A percentile compares a stretch with the other conserved stretches of the same genome.
phyloP scores from a whole-genome alignment of 2,888 invertebrate species.

The Pseudolycoriella hygida region DNA sequence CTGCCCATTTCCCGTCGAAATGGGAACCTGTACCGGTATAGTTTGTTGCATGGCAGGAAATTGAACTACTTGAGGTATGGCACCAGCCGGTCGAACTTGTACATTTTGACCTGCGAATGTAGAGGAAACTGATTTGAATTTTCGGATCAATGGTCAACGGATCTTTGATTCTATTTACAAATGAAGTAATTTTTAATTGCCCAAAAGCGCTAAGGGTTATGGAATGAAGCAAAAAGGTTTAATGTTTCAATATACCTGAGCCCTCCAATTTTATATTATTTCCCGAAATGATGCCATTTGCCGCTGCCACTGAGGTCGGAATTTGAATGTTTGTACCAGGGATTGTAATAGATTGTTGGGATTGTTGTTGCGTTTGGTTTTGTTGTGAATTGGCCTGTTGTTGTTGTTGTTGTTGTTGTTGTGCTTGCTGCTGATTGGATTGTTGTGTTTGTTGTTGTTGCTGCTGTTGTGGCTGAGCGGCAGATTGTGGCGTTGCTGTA shows the following conservation, averaged over 20 bases:
- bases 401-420: constrained; percentile 15
- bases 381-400: constrained; percentile 9
- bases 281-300: constrained; percentile 21
- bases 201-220: no score
- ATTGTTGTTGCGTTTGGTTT: constrained; percentile 11
- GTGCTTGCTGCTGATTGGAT: constrained; percentile 20
- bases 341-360: constrained; percentile 22
- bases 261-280: constrained; percentile 13
- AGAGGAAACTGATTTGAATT: not conserved
- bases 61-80: constrained; percentile 24
- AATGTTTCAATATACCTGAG: constrained; percentile 3
- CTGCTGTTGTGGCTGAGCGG: constrained; percentile 8
- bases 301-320: constrained; percentile 26
- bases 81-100: constrained; percentile 38
- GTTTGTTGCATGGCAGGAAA: constrained; percentile 35
- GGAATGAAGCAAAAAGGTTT: no score
- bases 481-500: not conserved
- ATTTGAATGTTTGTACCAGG: constrained; percentile 29
- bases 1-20: constrained; percentile 71
- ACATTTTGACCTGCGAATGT: constrained; percentile 43
- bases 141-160: no score
- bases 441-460: constrained; percentile 9
- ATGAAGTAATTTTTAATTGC: no score
- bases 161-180: no score
- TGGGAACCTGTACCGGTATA: constrained; percentile 83